Conservation (phyloP, 2,113 vertebrate genomes). For the Gobius niger region DNA sequence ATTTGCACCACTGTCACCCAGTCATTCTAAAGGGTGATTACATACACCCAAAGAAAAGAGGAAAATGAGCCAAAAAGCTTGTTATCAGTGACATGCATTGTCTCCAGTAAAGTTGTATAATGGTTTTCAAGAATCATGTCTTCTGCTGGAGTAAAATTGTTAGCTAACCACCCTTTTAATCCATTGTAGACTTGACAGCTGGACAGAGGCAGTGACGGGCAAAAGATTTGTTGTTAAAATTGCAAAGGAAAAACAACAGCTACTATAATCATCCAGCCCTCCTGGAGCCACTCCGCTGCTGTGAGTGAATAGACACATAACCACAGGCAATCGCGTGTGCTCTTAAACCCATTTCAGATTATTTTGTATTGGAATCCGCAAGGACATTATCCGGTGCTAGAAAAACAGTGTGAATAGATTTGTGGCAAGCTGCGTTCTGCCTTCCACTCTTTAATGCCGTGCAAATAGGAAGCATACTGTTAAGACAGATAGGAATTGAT, state of each 20-base stretch:
- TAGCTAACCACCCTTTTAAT: too few species aligned
- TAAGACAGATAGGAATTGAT: slow-evolving; percentile 9
- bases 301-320: not conserved
- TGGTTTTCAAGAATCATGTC: too few species aligned
- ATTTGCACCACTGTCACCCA: too few species aligned
- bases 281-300: not conserved
- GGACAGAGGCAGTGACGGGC: not conserved
- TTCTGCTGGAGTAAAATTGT: too few species aligned
- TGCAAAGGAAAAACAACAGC: not conserved
- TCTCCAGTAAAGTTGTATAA: too few species aligned
- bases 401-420: slow-evolving; percentile 1
- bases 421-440: slow-evolving; percentile 1
- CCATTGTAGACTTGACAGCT: slow-evolving; percentile 2
- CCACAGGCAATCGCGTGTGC: not conserved
- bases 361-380: not conserved
- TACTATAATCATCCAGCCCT: slow-evolving; percentile 9
- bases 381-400: not conserved
- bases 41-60: too few species aligned
- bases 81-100: too few species aligned
- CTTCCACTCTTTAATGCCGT: slow-evolving; percentile 1
- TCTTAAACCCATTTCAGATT: not conserved
- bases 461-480: slow-evolving; percentile 13
- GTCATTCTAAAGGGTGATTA: too few species aligned
- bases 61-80: too few species aligned
- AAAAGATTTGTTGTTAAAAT: not conserved